Percentiles rank a stretch among this genome's conserved stretches.
Evolutionary conservation across 2,797 vertebrate species (phyloP).

Genomic region (Enteromius trimaculatus): DNA sequence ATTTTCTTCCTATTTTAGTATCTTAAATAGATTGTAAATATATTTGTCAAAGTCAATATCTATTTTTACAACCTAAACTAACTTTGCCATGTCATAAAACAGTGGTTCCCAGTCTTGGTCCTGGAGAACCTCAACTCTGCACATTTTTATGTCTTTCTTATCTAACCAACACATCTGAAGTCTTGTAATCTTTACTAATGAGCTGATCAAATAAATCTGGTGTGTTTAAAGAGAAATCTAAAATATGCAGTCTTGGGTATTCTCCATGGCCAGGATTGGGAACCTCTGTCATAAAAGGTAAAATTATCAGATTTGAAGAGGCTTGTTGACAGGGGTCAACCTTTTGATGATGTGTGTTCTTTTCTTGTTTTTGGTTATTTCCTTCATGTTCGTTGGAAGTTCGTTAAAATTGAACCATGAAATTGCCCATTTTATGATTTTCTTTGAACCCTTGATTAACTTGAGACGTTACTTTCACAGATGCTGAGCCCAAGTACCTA

Average conservation of each 20-base stretch:
- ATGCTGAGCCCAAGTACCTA: slow-evolving; percentile 92
- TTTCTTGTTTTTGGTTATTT: slow-evolving; percentile 1
- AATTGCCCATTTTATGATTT: background rate
- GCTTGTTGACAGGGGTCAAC: background rate
- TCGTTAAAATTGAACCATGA: background rate
- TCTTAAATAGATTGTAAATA: background rate
- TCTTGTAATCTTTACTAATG: background rate
- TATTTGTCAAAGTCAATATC: background rate
- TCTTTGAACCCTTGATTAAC: slow-evolving; percentile 4
- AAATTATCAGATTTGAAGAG: background rate
- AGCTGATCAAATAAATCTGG: background rate
- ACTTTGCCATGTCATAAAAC: background rate
- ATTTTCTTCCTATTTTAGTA: background rate
- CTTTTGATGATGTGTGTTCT: background rate
- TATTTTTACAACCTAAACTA: background rate
- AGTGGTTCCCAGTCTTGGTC: background rate
- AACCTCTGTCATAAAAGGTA: background rate
- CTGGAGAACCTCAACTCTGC: background rate
- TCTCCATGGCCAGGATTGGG: background rate
- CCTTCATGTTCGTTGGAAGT: background rate
- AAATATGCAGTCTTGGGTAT: background rate
- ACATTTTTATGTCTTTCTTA: background rate
- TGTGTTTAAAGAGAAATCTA: background rate
- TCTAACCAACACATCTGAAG: background rate
- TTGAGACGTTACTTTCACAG: slow-evolving; percentile 73